Base-by-base conservation (phyloP, 2,797 vertebrate species). In the Chiloscyllium punctatum region DNA sequence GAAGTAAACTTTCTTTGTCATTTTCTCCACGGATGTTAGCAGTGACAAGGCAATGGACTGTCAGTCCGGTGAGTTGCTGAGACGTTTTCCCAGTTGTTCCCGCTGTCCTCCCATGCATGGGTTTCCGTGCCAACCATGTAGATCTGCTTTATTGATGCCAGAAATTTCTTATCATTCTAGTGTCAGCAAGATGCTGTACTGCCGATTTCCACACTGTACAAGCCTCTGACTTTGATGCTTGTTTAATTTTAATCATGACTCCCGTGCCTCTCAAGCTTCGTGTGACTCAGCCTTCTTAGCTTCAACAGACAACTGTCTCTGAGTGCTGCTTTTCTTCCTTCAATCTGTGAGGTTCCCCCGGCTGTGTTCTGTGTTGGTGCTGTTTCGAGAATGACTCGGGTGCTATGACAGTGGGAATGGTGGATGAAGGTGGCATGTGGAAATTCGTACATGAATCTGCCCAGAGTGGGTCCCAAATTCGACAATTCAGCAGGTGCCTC, bases 1-100 rank as follows among this genome's bases (percentile, higher is more conserved):
- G 95, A 72, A 37, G 42, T 97, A 96, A 96, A 96, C 86, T 57
- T 0, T 96, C 96, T 96, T 95, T 74, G 21, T 95, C 72, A 30
- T 96, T 68, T 96, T 96, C 96, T 97, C 97, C 96, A 97, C 96
- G 97, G 97, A 96, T 96, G 94, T 96, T 96, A 96, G 96, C 96
- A 97, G 96, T 96, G 16, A 53, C 86, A 77, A 72, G 69, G 95
- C 69, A n/a, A 95, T 77, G 71, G 53, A 90, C 68, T 71, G 69
- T 90, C 95, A 57, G 42, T 48, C n/a, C 42, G 87, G 87, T 91
- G 37, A 91, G 86, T 91, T 51, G 48, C n/a, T 11, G 23, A 71
- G 68, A 51, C 37, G 0, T 72, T 69, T 71, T 94, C 92, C 13
- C 37, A 27, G 37, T 94, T 94, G 66, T 30, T 42, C 69, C 30